These are phyloP conservation scores for Cheilosia impressa DNA, from an alignment of 2,888 invertebrate species.

Conservation along the genomic window DNA sequence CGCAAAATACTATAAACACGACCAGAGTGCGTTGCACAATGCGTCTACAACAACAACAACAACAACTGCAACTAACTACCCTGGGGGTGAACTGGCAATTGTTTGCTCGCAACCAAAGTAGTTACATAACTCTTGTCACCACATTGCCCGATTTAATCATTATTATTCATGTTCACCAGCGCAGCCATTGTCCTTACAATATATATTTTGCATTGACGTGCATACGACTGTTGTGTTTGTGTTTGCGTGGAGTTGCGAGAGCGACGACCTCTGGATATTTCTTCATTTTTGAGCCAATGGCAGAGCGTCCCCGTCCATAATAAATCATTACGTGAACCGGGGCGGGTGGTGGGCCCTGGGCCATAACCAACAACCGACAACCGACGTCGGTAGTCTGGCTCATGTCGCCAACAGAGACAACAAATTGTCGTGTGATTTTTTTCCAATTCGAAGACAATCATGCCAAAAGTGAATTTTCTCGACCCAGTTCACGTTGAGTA, in stretches of 20 bases:
- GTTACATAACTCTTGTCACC: constrained; percentile 59
- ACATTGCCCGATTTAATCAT: constrained; percentile 52
- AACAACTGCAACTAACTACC: constrained; percentile 28
- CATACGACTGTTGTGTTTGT: background rate
- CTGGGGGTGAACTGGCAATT: constrained; percentile 30
- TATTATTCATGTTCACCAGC: constrained; percentile 40
- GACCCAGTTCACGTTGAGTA: too few species aligned
- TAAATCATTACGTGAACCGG: background rate
- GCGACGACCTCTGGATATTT: background rate
- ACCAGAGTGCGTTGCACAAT: constrained; percentile 13
- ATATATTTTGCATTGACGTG: constrained; percentile 25
- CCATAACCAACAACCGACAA: too few species aligned
- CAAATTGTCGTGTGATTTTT: too few species aligned
- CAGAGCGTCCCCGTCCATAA: background rate
- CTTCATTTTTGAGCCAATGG: background rate
- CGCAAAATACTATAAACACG: constrained; percentile 13
- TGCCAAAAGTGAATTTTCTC: background rate
- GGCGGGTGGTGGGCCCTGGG: too few species aligned
- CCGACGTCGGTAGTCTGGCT: too few species aligned
- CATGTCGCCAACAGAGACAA: too few species aligned
- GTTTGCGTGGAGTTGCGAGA: background rate
- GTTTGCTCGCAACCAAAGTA: constrained; percentile 49
- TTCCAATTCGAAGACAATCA: too few species aligned
- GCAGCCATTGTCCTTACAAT: constrained; percentile 22
- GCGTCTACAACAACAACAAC: background rate